Evolutionary conservation across 1,140 invertebrate species (phyloP).

Genomic region (Sarcophaga bullata): DNA sequence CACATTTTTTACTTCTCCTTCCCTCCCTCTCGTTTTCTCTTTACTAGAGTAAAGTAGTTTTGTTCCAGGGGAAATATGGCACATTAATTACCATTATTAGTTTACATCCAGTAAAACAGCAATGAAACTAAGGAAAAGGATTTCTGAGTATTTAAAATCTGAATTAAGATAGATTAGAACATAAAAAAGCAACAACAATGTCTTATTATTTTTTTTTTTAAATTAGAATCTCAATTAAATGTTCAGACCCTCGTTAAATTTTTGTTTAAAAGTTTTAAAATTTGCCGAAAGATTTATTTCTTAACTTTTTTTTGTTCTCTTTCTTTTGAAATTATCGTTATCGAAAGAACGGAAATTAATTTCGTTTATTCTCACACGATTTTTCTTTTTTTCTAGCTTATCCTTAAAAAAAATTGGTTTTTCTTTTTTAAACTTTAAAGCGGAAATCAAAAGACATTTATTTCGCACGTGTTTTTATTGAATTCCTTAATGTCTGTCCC

Average conservation of each 20-base stretch:
- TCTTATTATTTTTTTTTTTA: neutral
- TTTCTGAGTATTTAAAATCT: neutral
- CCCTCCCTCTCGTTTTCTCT: neutral
- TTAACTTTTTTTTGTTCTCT: conserved; percentile 25
- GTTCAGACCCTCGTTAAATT: no score
- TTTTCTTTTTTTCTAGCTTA: neutral
- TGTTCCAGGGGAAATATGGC: conserved; percentile 48
- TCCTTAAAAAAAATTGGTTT: neutral
- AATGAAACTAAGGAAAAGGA: neutral
- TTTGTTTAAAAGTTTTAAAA: neutral
- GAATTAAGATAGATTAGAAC: conserved; percentile 26
- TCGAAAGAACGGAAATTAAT: conserved; percentile 41
- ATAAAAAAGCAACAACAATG: conserved; percentile 46
- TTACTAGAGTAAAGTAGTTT: neutral
- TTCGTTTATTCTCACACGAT: neutral
- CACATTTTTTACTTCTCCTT: conserved; percentile 27
- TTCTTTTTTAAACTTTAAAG: conserved; percentile 27
- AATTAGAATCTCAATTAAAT: neutral
- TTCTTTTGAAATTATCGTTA: conserved; percentile 26
- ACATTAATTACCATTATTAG: conserved; percentile 36
- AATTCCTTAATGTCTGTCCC: conserved; percentile 8
- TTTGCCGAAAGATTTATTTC: conserved; percentile 41
- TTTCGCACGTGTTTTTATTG: conserved; percentile 42
- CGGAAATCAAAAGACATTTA: conserved; percentile 42
- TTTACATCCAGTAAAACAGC: neutral